Percentiles rank a stretch among this genome's conserved stretches.
Evolutionary conservation across 2,113 vertebrate species (phyloP).

Genomic region (Silurus glanis): DNA sequence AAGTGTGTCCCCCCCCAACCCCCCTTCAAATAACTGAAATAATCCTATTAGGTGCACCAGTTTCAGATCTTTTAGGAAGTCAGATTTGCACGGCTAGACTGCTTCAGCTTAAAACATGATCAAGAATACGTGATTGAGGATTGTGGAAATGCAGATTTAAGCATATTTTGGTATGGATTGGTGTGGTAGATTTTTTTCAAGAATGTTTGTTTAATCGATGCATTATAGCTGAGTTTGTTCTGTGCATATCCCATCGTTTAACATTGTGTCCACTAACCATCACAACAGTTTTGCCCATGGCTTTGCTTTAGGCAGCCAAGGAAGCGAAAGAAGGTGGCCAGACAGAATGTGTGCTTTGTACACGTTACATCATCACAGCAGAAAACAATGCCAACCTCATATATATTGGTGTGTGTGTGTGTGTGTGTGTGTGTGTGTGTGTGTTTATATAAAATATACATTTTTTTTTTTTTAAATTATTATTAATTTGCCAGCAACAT

Average conservation of each 20-base stretch:
- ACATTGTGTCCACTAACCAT: too few species aligned
- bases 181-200: background rate
- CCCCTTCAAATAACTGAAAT: background rate
- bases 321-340: background rate
- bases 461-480: too few species aligned
- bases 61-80: background rate
- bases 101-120: too few species aligned
- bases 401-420: too few species aligned
- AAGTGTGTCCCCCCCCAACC: background rate
- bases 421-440: too few species aligned
- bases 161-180: background rate
- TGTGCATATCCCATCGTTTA: too few species aligned
- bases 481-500: too few species aligned
- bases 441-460: too few species aligned
- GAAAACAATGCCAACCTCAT: background rate
- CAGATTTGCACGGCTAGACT: background rate
- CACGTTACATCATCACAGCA: background rate
- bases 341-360: background rate
- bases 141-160: background rate
- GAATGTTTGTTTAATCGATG: background rate
- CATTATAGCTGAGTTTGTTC: background rate
- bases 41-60: background rate
- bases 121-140: background rate
- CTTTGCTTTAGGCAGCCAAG: too few species aligned
- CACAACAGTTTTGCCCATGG: background rate